A percentile compares a stretch with the other conserved stretches of the same genome.
Conservation (phyloP, 2,797 vertebrate species). For the Siniperca undulata region DNA sequence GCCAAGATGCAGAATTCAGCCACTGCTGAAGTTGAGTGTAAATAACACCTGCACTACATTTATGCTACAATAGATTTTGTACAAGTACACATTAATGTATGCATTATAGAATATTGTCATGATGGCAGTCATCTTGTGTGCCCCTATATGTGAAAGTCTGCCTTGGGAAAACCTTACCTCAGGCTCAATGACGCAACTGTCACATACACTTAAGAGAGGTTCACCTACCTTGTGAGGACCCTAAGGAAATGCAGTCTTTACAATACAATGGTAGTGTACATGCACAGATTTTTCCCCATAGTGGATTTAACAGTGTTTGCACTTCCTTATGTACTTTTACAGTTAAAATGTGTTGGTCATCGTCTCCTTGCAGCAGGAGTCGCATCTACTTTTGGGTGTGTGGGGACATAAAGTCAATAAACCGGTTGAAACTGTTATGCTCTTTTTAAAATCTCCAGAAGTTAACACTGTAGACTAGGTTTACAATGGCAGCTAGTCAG, state of each 20-base stretch:
- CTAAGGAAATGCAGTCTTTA: background rate
- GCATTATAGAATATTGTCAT: slow-evolving; percentile 9
- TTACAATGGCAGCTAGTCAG: background rate
- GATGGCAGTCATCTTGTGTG: slow-evolving; percentile 9
- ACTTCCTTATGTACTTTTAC: background rate
- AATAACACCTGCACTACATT: slow-evolving; percentile 51
- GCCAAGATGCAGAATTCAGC: slow-evolving; percentile 55
- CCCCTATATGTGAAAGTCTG: slow-evolving; percentile 18
- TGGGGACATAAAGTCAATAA: background rate
- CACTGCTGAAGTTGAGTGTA: slow-evolving; percentile 47
- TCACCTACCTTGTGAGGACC: slow-evolving; percentile 4
- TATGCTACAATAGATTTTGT: slow-evolving; percentile 59
- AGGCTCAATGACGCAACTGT: slow-evolving; percentile 25
- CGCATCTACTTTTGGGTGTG: background rate
- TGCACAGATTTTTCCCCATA: background rate
- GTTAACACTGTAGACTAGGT: background rate
- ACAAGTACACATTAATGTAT: slow-evolving; percentile 43
- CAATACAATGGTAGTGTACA: background rate
- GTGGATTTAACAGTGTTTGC: background rate
- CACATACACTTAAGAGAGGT: slow-evolving; percentile 30
- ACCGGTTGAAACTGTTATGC: background rate
- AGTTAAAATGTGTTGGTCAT: background rate
- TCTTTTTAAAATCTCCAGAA: background rate
- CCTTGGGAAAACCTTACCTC: background rate
- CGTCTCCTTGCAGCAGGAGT: background rate